A percentile compares a stretch with the other conserved stretches of the same genome.
Conservation (phyloP, 2,797 vertebrate genomes). For the Brotula barbata region DNA sequence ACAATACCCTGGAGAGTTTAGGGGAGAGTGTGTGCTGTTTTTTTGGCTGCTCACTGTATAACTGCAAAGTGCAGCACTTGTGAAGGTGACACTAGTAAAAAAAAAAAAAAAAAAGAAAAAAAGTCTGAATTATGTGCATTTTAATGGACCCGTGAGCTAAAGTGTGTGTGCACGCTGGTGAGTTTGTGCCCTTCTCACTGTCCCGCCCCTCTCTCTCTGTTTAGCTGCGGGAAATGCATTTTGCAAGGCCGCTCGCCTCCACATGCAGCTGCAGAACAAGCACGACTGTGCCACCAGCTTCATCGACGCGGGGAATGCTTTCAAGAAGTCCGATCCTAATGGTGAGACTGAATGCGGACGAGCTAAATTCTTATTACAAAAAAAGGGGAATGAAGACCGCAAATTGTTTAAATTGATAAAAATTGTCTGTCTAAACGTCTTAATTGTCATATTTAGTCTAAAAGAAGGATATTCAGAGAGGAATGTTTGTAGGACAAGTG, state of each 20-base stretch:
- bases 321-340: constrained; percentile 96
- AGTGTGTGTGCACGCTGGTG: constrained; percentile 9
- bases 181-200: not conserved
- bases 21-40: constrained; percentile 6
- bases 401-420: no score
- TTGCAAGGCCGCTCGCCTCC: constrained; percentile 94
- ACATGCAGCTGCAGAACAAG: constrained; percentile 98
- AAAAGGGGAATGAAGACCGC: no score
- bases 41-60: constrained; percentile 9
- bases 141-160: constrained; percentile 12
- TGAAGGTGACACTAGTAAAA: constrained; percentile 19
- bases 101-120: no score
- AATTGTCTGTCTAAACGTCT: no score
- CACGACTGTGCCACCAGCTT: constrained; percentile 96
- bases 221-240: constrained; percentile 93
- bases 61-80: constrained; percentile 33
- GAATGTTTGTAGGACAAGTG: not conserved
- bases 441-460: no score
- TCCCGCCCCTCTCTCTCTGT: constrained; percentile 16
- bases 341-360: constrained; percentile 85
- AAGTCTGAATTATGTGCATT: constrained; percentile 27
- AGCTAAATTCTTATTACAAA: no score
- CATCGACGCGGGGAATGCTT: constrained; percentile 96
- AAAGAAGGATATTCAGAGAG: no score
- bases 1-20: constrained; percentile 11